Evolutionary conservation across 2,113 vertebrate species (phyloP).

Genomic region (Pagrus major): DNA sequence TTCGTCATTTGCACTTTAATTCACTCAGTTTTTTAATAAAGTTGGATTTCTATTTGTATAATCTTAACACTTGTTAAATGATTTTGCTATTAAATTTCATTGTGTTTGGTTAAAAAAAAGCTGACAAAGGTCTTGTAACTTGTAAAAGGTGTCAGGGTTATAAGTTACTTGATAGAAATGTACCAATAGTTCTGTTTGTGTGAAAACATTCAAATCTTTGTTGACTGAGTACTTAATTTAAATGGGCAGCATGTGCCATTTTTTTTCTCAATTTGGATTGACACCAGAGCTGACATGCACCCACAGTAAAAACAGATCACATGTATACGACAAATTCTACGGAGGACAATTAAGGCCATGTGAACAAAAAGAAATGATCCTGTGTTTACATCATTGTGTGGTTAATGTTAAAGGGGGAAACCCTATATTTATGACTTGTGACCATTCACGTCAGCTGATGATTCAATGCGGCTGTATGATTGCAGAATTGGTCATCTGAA

Average conservation of each 20-base stretch:
- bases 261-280: neutral
- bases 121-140: neutral
- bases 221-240: neutral
- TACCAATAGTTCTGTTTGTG: slow-evolving; percentile 4
- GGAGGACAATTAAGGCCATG: neutral
- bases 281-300: neutral
- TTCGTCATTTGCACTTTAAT: slow-evolving; percentile 39
- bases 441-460: neutral
- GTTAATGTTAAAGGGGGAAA: neutral
- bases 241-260: slow-evolving; percentile 33
- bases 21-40: slow-evolving; percentile 3
- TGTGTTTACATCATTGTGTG: no score
- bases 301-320: neutral
- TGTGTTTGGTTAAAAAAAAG: slow-evolving; percentile 12
- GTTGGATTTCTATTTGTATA: slow-evolving; percentile 8
- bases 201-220: neutral
- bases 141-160: neutral
- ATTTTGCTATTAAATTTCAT: slow-evolving; percentile 4
- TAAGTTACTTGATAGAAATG: neutral
- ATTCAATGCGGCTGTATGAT: neutral
- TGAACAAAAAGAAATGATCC: neutral
- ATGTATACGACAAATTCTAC: neutral
- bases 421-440: neutral
- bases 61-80: neutral
- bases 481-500: neutral